These are phyloP conservation scores for Oreonectes daqikongensis DNA, from an alignment of 2,797 vertebrate species.

Conservation along the genomic window DNA sequence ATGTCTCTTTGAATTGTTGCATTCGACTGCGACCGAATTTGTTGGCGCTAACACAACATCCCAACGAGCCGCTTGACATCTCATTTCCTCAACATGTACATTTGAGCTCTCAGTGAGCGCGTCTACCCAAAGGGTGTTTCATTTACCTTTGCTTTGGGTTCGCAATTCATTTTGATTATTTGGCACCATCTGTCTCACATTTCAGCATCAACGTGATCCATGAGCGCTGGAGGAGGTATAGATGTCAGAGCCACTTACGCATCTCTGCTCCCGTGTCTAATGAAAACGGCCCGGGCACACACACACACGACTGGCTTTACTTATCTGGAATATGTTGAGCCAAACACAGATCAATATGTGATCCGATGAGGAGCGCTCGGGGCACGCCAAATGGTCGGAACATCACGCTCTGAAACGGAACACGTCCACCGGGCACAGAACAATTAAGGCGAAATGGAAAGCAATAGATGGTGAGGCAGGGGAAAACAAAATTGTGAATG, in stretches of 20 bases:
- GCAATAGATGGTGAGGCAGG: neutral
- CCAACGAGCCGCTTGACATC: slow-evolving; percentile 23
- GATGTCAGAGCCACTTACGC: slow-evolving; percentile 48
- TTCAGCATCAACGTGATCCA: slow-evolving; percentile 36
- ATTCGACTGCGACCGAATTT: neutral
- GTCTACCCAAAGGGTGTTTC: neutral
- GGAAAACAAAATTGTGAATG: slow-evolving; percentile 18
- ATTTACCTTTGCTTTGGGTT: slow-evolving; percentile 22
- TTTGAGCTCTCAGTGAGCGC: neutral
- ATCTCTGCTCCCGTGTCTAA: slow-evolving; percentile 40
- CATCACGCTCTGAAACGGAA: slow-evolving; percentile 23
- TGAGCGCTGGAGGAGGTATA: slow-evolving; percentile 31
- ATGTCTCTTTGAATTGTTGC: slow-evolving; percentile 5
- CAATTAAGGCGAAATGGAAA: slow-evolving; percentile 24
- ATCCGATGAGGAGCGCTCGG: slow-evolving; percentile 39
- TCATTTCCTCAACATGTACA: slow-evolving; percentile 7
- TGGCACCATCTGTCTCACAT: slow-evolving; percentile 23
- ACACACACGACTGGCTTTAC: slow-evolving; percentile 24
- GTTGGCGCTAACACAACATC: neutral
- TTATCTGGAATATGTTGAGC: slow-evolving; percentile 52
- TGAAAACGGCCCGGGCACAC: slow-evolving; percentile 38
- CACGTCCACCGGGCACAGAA: slow-evolving; percentile 10
- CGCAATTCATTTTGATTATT: slow-evolving; percentile 45
- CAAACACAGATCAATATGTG: slow-evolving; percentile 52
- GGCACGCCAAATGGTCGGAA: slow-evolving; percentile 12